Conservation (phyloP, 2,113 vertebrate species). For the Rhinolophus ferrumequinum region DNA sequence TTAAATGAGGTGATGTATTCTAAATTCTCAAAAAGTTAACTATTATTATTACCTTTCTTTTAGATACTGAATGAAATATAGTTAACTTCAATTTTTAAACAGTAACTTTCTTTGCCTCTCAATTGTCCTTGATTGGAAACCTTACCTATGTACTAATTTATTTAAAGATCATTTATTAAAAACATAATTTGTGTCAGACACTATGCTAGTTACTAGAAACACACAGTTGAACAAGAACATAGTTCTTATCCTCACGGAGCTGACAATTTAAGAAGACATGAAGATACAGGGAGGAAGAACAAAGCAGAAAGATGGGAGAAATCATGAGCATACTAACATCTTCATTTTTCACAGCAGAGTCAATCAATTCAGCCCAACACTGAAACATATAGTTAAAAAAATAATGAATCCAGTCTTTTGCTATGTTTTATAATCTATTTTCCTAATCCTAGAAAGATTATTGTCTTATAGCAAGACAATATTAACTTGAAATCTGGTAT, state of each 20-base stretch:
- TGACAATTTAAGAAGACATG: background rate
- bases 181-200: background rate
- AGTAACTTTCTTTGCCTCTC: background rate
- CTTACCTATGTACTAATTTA: background rate
- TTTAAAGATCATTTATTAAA: slow-evolving; percentile 26
- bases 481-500: background rate
- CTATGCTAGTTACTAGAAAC: background rate
- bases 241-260: background rate
- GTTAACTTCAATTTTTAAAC: background rate
- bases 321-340: background rate
- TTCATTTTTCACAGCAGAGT: background rate
- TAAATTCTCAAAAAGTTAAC: background rate
- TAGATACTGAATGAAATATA: background rate
- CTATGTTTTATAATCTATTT: background rate
- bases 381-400: background rate
- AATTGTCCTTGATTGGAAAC: background rate
- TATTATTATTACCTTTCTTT: background rate
- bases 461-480: background rate
- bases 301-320: background rate
- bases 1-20: background rate
- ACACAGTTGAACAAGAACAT: background rate
- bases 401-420: background rate
- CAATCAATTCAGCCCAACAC: background rate
- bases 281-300: background rate
- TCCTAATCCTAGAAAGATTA: slow-evolving; percentile 3